Evolutionary conservation across 2,888 invertebrate species (phyloP).

Genomic region (Drosophila nr. perissopoda): DNA sequence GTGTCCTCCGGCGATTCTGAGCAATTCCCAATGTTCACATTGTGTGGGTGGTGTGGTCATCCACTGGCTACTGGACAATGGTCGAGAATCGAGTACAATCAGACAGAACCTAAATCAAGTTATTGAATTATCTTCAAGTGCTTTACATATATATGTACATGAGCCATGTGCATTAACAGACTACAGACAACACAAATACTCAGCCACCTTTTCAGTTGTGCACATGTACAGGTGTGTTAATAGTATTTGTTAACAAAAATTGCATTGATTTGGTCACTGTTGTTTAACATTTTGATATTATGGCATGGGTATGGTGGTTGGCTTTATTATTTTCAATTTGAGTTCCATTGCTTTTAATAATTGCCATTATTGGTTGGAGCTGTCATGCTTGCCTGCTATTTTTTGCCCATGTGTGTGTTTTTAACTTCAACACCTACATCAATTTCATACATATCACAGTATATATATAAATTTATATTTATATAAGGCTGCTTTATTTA

Average conservation of each 20-base stretch:
- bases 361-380: slow-evolving; percentile 63
- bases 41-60: slow-evolving; percentile 13
- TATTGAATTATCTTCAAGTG: not conserved
- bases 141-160: not conserved
- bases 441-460: not conserved
- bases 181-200: not conserved
- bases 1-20: slow-evolving; percentile 18
- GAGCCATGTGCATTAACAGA: not conserved
- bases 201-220: not conserved
- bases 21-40: slow-evolving; percentile 19
- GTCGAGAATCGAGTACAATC: slow-evolving; percentile 34
- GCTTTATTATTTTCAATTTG: slow-evolving; percentile 74
- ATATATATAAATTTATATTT: not conserved
- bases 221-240: not conserved
- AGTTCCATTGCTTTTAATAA: slow-evolving; percentile 77
- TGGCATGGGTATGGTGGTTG: slow-evolving; percentile 31
- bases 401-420: slow-evolving; percentile 54
- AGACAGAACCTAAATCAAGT: slow-evolving; percentile 21
- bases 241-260: not conserved
- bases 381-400: slow-evolving; percentile 27
- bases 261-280: slow-evolving; percentile 29
- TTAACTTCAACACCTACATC: slow-evolving; percentile 69
- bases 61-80: slow-evolving; percentile 46
- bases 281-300: slow-evolving; percentile 27
- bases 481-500: slow-evolving; percentile 36